Conservation (phyloP, 1,140 invertebrate species). For the Drosophila punjabiensis region DNA sequence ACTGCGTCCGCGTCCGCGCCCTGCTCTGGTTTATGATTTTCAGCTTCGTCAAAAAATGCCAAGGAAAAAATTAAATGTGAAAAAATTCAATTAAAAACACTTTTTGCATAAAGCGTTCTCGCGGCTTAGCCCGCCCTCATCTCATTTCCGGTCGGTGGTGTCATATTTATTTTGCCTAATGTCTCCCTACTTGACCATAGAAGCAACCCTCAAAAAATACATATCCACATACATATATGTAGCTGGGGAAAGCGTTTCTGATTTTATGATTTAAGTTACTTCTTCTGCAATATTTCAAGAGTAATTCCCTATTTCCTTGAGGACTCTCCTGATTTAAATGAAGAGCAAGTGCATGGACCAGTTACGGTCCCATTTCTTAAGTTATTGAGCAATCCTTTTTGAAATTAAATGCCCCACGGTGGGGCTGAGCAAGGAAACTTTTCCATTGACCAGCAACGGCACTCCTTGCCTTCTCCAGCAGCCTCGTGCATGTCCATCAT, state of each 20-base stretch:
- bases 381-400: constrained; percentile 43
- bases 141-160: constrained; percentile 21
- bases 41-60: constrained; percentile 74
- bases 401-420: constrained; percentile 49
- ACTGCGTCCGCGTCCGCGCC: constrained; percentile 16
- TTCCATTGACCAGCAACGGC: constrained; percentile 45
- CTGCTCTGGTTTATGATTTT: constrained; percentile 77
- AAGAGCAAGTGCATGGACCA: constrained; percentile 9
- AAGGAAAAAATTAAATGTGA: constrained; percentile 78
- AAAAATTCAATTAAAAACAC: constrained; percentile 82
- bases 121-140: constrained; percentile 7
- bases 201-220: constrained; percentile 8
- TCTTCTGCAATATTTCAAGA: background rate
- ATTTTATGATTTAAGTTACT: background rate
- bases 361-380: constrained; percentile 5
- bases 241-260: background rate
- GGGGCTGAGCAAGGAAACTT: constrained; percentile 33
- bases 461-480: background rate
- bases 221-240: background rate
- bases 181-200: constrained; percentile 53
- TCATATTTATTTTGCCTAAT: constrained; percentile 54
- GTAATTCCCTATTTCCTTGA: background rate
- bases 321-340: constrained; percentile 19
- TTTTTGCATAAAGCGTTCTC: constrained; percentile 63
- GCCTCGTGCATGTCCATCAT: constrained; percentile 65